These are phyloP conservation scores for Pherbina coryleti DNA, from an alignment of 2,888 invertebrate species.

Conservation along the genomic window DNA sequence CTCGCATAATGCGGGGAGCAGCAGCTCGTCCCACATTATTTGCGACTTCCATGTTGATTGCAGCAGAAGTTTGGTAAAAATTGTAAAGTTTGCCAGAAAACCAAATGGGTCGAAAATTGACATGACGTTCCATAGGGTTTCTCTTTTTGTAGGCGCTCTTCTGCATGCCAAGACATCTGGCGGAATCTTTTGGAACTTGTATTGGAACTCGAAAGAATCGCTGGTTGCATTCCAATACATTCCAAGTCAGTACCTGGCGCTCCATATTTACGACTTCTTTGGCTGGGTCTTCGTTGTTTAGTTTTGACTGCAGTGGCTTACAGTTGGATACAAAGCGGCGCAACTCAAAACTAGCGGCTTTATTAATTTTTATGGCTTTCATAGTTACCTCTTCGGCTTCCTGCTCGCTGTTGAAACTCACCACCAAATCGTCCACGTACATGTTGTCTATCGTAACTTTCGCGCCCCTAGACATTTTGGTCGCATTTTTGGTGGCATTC, in stretches of 20 bases:
- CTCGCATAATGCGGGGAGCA: slow-evolving; percentile 18
- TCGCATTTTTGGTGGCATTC: no score
- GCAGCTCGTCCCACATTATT: slow-evolving; percentile 40
- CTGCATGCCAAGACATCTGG: slow-evolving; percentile 40
- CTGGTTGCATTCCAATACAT: slow-evolving; percentile 44
- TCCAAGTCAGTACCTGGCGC: slow-evolving; percentile 42
- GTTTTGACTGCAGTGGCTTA: not conserved
- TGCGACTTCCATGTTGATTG: slow-evolving; percentile 37
- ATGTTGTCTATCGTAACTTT: slow-evolving; percentile 41
- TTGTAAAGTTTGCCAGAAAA: no score
- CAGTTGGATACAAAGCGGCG: slow-evolving; percentile 33
- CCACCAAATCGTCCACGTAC: slow-evolving; percentile 47
- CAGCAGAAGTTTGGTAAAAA: no score
- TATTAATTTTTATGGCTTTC: slow-evolving; percentile 29
- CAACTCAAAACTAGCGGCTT: slow-evolving; percentile 26
- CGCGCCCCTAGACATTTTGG: slow-evolving; percentile 45
- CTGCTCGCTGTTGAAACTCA: slow-evolving; percentile 52
- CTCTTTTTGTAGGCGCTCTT: slow-evolving; percentile 48
- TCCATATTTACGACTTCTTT: slow-evolving; percentile 31
- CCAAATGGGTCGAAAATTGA: no score
- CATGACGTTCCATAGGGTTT: no score
- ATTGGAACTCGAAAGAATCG: slow-evolving; percentile 48
- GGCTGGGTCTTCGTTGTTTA: not conserved
- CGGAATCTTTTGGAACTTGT: slow-evolving; percentile 40
- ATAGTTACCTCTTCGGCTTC: slow-evolving; percentile 45